A percentile compares a stretch with the other conserved stretches of the same genome.
phyloP scores from a whole-genome alignment of 35 echinoderm and acorn worm species.

The Apostichopus japonicus region DNA sequence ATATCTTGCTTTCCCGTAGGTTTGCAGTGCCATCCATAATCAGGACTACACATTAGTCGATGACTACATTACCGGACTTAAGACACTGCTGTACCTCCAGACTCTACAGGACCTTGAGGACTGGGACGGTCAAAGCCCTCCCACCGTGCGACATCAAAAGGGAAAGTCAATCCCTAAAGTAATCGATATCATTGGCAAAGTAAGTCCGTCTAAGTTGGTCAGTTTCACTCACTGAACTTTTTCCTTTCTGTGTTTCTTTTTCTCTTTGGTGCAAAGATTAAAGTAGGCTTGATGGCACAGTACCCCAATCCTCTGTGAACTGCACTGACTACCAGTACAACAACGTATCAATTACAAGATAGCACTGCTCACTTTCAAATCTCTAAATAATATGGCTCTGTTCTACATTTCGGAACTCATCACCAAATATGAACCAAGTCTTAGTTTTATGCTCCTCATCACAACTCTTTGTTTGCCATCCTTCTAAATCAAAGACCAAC shows the following conservation, averaged over 20 bases:
- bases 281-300: background rate
- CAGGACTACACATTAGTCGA: constrained; percentile 96
- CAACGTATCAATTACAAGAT: too few species aligned
- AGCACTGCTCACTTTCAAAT: too few species aligned
- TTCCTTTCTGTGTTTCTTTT: too few species aligned
- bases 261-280: background rate
- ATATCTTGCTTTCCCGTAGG: constrained; percentile 39
- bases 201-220: background rate
- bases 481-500: too few species aligned
- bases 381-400: too few species aligned
- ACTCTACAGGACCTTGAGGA: constrained; percentile 74
- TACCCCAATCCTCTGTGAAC: too few species aligned
- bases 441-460: too few species aligned
- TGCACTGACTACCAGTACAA: too few species aligned
- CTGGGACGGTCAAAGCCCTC: constrained; percentile 97
- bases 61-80: constrained; percentile 90
- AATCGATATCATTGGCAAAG: constrained; percentile 93
- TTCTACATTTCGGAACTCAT: too few species aligned
- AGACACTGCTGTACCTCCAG: constrained; percentile 86
- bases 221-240: too few species aligned
- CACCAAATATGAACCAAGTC: too few species aligned
- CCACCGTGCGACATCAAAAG: constrained; percentile 90
- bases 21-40: constrained; percentile 97
- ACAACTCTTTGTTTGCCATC: too few species aligned
- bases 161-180: constrained; percentile 87